Conservation (phyloP, 2,113 vertebrate species). For the Etheostoma spectabile region DNA sequence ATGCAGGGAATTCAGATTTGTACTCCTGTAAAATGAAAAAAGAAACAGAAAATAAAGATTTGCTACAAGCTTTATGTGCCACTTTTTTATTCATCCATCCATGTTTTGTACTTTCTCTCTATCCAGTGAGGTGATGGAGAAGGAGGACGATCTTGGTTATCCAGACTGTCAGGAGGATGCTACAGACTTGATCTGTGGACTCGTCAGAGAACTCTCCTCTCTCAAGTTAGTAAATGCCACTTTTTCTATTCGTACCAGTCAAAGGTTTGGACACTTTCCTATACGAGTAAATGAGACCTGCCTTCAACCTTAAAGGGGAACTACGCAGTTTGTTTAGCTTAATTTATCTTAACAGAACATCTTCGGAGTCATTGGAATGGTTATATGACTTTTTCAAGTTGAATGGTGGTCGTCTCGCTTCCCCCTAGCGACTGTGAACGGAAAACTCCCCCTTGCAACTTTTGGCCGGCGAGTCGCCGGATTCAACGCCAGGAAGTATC, state of each 20-base stretch:
- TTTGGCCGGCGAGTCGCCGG: too few species aligned
- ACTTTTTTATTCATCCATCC: neutral
- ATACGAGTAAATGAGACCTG: too few species aligned
- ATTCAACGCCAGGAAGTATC: too few species aligned
- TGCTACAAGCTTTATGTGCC: neutral
- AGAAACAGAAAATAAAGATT: neutral
- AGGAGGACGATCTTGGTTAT: neutral
- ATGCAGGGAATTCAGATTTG: neutral
- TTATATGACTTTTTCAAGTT: too few species aligned
- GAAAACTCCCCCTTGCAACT: too few species aligned
- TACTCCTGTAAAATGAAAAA: neutral
- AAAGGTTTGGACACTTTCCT: too few species aligned
- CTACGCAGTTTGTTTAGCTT: too few species aligned
- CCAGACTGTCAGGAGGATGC: conserved; percentile 79
- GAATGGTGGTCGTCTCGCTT: too few species aligned
- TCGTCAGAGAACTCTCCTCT: conserved; percentile 88
- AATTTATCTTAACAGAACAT: too few species aligned
- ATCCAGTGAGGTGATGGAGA: conserved; percentile 54
- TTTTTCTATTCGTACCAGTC: neutral
- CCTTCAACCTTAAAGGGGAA: too few species aligned
- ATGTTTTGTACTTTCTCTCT: neutral
- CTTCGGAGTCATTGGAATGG: too few species aligned
- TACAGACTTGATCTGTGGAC: conserved; percentile 83
- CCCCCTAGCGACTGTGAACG: too few species aligned
- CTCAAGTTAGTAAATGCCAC: conserved; percentile 85